Percentiles rank a stretch among this genome's conserved stretches.
Evolutionary conservation across 2,113 vertebrate species (phyloP).

Genomic region (Mastomys coucha): DNA sequence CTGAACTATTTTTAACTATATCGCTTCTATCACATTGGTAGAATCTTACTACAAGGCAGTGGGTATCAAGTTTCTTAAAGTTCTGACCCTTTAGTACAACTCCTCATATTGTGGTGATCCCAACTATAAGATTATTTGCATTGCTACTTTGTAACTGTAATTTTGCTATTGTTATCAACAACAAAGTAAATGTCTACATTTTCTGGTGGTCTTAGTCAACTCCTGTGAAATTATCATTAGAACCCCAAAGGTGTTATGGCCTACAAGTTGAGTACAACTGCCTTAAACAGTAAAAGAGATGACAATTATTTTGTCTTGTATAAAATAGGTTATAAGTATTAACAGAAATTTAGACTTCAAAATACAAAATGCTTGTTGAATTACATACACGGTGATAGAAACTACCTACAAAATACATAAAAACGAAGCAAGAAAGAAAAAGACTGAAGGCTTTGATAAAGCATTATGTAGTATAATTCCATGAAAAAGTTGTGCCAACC

Average conservation of each 20-base stretch:
- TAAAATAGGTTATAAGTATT: background rate
- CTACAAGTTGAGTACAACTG: no score
- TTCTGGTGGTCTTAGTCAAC: no score
- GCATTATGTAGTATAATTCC: background rate
- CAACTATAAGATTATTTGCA: no score
- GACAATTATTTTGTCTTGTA: background rate
- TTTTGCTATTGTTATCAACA: no score
- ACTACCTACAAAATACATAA: background rate
- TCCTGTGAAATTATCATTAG: no score
- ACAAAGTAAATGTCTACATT: no score
- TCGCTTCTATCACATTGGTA: background rate
- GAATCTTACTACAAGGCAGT: background rate
- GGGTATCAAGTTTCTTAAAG: background rate
- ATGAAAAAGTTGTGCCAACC: background rate
- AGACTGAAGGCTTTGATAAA: background rate
- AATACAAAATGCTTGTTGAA: background rate
- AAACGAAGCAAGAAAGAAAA: background rate
- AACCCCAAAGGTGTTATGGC: no score
- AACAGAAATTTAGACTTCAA: background rate
- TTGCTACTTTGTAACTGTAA: no score
- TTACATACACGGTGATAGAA: background rate
- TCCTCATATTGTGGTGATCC: no score
- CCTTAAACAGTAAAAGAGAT: background rate
- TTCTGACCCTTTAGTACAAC: no score
- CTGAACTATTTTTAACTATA: background rate